Conservation (phyloP, 2,797 vertebrate genomes). For the Neoniphon sammara region DNA sequence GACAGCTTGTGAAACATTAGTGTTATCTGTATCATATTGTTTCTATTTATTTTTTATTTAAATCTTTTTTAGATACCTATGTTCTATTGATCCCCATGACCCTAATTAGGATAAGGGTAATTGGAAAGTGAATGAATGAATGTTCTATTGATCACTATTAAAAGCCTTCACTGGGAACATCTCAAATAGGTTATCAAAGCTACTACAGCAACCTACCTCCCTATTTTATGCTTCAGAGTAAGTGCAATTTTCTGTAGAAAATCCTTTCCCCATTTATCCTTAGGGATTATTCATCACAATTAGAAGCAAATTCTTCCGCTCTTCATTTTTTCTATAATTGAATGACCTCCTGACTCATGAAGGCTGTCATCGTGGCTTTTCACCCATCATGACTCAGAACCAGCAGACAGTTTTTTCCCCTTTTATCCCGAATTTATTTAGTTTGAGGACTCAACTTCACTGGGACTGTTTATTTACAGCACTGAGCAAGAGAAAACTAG, state of each 20-base stretch:
- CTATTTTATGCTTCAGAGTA: conserved; percentile 24
- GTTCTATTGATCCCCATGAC: conserved; percentile 2
- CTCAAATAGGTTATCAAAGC: conserved; percentile 13
- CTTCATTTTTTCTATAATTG: conserved; percentile 43
- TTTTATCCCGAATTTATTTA: background rate
- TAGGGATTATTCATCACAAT: conserved; percentile 59
- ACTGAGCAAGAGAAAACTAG: background rate
- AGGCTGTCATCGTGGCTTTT: conserved; percentile 58
- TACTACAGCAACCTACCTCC: conserved; percentile 9
- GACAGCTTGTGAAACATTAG: background rate
- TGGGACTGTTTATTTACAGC: background rate
- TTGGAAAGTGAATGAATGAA: too few species aligned
- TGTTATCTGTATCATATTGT: conserved; percentile 16
- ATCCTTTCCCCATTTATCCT: conserved; percentile 28
- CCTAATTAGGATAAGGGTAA: too few species aligned
- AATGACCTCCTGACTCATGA: conserved; percentile 70
- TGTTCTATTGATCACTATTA: conserved; percentile 9
- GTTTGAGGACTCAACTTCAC: background rate
- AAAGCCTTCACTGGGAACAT: background rate
- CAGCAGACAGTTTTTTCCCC: conserved; percentile 14
- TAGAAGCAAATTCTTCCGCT: conserved; percentile 52
- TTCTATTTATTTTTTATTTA: too few species aligned
- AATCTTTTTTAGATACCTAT: conserved; percentile 28
- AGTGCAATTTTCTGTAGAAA: conserved; percentile 32
- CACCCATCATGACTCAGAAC: conserved; percentile 49